phyloP scores from a whole-genome alignment of 1,140 invertebrate species.

The Hylaeus anthracinus region DNA sequence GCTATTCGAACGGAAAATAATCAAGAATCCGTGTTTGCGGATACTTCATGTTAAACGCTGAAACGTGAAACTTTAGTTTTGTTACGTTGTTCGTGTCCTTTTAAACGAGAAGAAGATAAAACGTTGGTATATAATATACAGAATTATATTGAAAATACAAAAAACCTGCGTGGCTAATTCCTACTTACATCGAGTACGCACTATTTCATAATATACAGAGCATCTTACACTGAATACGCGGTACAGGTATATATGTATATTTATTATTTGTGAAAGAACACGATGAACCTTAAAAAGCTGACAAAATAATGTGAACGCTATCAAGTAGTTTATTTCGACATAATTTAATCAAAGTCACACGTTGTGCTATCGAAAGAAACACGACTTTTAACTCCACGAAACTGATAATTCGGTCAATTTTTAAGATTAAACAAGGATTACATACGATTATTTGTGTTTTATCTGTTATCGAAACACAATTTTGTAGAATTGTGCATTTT shows the following conservation, averaged over 20 bases:
- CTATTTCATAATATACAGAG: constrained; percentile 28
- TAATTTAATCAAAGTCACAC: constrained; percentile 26
- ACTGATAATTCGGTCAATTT: not conserved
- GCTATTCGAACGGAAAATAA: not conserved
- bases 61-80: not conserved
- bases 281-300: constrained; percentile 36
- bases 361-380: constrained; percentile 7
- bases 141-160: constrained; percentile 50
- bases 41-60: not conserved
- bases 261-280: constrained; percentile 16
- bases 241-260: constrained; percentile 1
- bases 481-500: not conserved
- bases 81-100: not conserved
- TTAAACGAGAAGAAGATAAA: not conserved
- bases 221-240: constrained; percentile 25
- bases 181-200: constrained; percentile 37
- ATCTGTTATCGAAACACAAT: too few relatives aligned
- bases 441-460: too few relatives aligned
- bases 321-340: constrained; percentile 14
- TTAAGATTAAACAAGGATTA: too few relatives aligned
- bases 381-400: not conserved
- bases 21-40: not conserved
- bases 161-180: constrained; percentile 26
- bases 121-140: constrained; percentile 11
- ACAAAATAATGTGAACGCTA: constrained; percentile 1